Evolutionary conservation across 2,113 vertebrate species (phyloP).

Genomic region (Dasyprocta punctata): DNA sequence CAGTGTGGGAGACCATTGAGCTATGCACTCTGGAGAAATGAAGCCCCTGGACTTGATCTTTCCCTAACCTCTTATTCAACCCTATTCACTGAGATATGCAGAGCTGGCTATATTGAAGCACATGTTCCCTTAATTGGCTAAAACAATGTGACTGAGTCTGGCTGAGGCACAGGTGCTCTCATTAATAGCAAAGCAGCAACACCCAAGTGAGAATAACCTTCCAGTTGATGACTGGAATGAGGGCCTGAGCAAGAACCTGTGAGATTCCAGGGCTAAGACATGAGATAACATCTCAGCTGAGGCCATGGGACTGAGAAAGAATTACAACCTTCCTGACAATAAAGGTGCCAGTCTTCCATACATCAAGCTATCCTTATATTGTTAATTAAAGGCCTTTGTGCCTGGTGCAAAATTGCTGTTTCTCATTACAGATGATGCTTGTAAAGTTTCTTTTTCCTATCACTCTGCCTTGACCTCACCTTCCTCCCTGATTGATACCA

Average conservation of each 20-base stretch:
- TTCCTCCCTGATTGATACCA: neutral
- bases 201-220: neutral
- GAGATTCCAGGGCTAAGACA: neutral
- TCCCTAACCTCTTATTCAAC: neutral
- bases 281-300: neutral
- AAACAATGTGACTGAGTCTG: neutral
- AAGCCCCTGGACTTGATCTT: neutral
- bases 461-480: neutral
- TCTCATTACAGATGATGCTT: neutral
- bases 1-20: neutral
- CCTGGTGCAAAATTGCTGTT: neutral
- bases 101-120: neutral
- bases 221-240: neutral
- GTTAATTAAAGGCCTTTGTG: neutral
- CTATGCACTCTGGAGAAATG: neutral
- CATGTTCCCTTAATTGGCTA: neutral
- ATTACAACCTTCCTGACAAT: neutral
- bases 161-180: neutral
- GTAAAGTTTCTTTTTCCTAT: neutral
- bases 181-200: neutral
- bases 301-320: neutral
- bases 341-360: neutral
- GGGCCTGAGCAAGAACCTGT: neutral
- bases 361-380: neutral
- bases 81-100: neutral